Percentiles rank a stretch among this genome's conserved stretches.
phyloP scores from a whole-genome alignment of 2,888 invertebrate genomes.

The Drepanosiphum platanoidis region DNA sequence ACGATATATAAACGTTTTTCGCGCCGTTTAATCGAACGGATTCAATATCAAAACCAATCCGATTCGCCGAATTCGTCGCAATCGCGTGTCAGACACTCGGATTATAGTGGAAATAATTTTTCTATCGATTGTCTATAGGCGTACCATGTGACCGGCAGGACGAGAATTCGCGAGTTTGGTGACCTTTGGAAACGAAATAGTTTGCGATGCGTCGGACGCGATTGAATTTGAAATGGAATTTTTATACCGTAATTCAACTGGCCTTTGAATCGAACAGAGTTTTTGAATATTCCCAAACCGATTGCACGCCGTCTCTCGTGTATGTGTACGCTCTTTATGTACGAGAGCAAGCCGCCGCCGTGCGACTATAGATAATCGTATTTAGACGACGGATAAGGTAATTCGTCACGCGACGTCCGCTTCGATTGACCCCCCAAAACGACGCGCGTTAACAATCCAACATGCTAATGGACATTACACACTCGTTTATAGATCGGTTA shows the following conservation, averaged over 20 bases:
- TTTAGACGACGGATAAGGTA: slow-evolving; percentile 7
- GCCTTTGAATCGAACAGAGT: background rate
- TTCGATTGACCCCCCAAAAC: slow-evolving; percentile 37
- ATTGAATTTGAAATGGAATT: background rate
- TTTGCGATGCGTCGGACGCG: background rate
- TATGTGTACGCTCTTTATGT: background rate
- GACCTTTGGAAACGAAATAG: background rate
- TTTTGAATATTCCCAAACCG: slow-evolving; percentile 18
- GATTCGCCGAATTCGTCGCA: too few species aligned
- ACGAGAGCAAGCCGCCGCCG: background rate
- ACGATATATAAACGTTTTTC: background rate
- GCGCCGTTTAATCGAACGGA: background rate
- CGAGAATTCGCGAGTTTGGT: too few species aligned
- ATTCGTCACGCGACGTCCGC: slow-evolving; percentile 52
- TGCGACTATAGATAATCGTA: slow-evolving; percentile 47
- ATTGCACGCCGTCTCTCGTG: slow-evolving; percentile 22
- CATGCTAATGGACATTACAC: slow-evolving; percentile 50
- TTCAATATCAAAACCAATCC: too few species aligned
- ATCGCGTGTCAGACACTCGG: too few species aligned
- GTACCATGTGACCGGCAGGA: too few species aligned
- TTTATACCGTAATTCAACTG: background rate
- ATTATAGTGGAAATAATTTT: too few species aligned
- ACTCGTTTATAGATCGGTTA: slow-evolving; percentile 27
- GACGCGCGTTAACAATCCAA: background rate
- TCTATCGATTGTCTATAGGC: too few species aligned